Evolutionary conservation across 1,140 invertebrate genomes (phyloP), one percentile per base, ranked within the genome.

Genomic region (Drosophila paulistorum): DNA sequence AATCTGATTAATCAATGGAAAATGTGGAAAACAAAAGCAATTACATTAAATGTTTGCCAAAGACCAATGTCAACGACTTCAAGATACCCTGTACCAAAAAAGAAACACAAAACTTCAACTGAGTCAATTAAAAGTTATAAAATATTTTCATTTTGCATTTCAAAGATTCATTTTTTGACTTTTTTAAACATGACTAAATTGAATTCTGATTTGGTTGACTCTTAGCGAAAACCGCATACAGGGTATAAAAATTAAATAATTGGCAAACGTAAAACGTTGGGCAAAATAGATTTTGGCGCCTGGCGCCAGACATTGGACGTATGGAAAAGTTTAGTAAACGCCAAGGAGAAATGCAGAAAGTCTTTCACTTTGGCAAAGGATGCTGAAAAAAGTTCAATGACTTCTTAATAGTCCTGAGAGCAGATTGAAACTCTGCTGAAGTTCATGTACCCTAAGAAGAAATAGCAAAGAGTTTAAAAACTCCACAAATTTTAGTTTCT

Each of bases 1-100:
- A 86, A 87, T 86, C 83, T 66, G 82, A 86, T 86, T 82, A 72
- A 71, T 70, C 67, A 74, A 70, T 64, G 60, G 70, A 79, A 71
- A 78, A 66, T 63, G 59, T 55, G 45, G 11, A 81, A 81, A 81
- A 59, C 76, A 61, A 68, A 86, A 69, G 71, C 82, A 86, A 86
- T 86, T 86, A 86, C 82, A 87, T 86, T 86, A 86, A 86, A 86
- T 77, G 68, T 67, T 71, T 71, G 17, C 39, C 71, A 84, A 61
- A 62, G 61, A 79, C 4, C 2, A 39, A 4, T 74, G 37, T 11
- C 37, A 23, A 10, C 9, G 10, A 9, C 45, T 4, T 23, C 0
- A 4, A 3, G 9, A 23, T 51, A 51, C 45, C 45, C 45, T 23
- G 2, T 23, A 51, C 2, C 5, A 48, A 48, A 48, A 9, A 14